Percentiles rank a stretch among this genome's conserved stretches.
Evolutionary conservation across 2,888 invertebrate genomes (phyloP).

Genomic region (Tineola bisselliella): DNA sequence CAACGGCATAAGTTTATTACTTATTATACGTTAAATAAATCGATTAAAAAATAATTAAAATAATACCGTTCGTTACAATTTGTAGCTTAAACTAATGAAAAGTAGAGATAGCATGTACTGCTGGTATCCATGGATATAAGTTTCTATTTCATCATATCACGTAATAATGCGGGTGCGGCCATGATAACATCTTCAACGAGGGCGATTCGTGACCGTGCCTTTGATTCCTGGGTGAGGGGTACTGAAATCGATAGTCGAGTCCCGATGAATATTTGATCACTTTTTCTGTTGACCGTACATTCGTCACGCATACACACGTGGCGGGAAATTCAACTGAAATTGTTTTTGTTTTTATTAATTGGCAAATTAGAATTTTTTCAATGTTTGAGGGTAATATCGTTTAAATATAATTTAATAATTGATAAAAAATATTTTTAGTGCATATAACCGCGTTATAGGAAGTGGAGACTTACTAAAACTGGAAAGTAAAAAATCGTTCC

Average conservation of each 20-base stretch:
- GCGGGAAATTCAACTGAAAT: not conserved
- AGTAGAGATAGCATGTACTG: not conserved
- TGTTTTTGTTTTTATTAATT: conserved; percentile 19
- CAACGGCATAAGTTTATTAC: too few relatives aligned
- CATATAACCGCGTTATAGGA: too few relatives aligned
- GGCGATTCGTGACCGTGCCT: conserved; percentile 25
- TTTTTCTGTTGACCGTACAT: conserved; percentile 37
- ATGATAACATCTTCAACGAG: conserved; percentile 57
- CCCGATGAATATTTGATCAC: conserved; percentile 57
- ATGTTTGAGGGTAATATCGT: too few relatives aligned
- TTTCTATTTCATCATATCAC: conserved; percentile 36
- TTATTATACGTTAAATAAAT: too few relatives aligned
- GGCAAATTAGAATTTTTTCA: conserved; percentile 36
- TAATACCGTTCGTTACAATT: too few relatives aligned
- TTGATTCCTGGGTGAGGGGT: conserved; percentile 15
- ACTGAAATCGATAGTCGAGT: conserved; percentile 40
- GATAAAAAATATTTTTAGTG: too few relatives aligned
- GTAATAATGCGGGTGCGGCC: conserved; percentile 48
- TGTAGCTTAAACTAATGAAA: too few relatives aligned
- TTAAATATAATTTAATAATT: too few relatives aligned
- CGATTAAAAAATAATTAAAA: too few relatives aligned
- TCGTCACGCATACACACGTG: conserved; percentile 24
- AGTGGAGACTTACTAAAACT: too few relatives aligned
- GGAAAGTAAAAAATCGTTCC: too few relatives aligned
- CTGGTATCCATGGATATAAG: conserved; percentile 20